Conservation (phyloP, 2,113 vertebrate genomes). For the Motacilla alba region DNA sequence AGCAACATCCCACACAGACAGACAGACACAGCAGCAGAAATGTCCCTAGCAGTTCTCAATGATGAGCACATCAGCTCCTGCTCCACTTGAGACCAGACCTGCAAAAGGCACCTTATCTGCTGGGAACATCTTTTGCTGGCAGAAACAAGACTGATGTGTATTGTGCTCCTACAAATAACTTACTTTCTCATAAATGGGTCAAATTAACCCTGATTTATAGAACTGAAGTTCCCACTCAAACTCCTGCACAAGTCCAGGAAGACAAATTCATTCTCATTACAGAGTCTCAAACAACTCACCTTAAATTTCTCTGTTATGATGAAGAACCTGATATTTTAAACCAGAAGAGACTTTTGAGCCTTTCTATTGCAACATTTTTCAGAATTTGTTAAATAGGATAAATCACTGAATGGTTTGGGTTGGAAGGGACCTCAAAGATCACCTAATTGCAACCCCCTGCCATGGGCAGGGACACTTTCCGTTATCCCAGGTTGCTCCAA, state of each 20-base stretch:
- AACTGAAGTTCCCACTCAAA: neutral
- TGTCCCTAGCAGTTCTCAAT: neutral
- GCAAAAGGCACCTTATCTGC: neutral
- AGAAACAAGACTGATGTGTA: neutral
- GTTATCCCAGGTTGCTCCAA: neutral
- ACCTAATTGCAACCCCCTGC: rapidly evolving
- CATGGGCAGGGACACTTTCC: neutral
- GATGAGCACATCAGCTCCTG: rapidly evolving
- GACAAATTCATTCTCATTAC: neutral
- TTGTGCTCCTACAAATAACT: neutral
- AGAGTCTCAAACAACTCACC: neutral
- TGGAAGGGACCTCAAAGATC: neutral
- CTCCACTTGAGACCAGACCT: neutral
- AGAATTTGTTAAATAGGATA: neutral
- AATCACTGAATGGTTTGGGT: neutral
- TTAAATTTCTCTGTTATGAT: neutral
- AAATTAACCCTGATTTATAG: neutral
- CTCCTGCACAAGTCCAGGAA: neutral
- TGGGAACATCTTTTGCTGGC: neutral
- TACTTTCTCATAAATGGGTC: neutral
- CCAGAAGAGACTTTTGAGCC: neutral
- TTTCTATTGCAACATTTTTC: neutral
- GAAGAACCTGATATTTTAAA: neutral
- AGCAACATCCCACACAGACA: neutral
- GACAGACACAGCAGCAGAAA: neutral